Evolutionary conservation across 2,113 vertebrate species (phyloP).

Genomic region (Saccopteryx bilineata): DNA sequence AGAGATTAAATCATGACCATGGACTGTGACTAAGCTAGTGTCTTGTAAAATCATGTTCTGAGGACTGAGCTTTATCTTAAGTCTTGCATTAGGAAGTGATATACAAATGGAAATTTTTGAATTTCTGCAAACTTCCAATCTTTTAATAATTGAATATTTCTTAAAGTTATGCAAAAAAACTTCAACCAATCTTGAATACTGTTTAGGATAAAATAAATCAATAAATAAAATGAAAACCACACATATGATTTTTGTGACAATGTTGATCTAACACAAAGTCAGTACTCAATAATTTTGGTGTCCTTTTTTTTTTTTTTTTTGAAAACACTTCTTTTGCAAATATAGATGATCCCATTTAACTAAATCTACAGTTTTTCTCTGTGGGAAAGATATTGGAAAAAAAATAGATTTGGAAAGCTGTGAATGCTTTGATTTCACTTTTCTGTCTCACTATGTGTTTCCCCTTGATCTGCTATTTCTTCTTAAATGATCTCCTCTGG

Average conservation of each 20-base stretch:
- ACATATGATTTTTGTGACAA: neutral
- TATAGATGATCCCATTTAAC: neutral
- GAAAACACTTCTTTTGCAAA: slow-evolving; percentile 5
- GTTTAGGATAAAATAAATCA: too few relatives aligned
- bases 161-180: too few relatives aligned
- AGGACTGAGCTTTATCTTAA: too few relatives aligned
- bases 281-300: neutral
- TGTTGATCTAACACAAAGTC: neutral
- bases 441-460: neutral
- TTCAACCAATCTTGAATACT: too few relatives aligned
- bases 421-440: neutral
- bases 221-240: neutral
- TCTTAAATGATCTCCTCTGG: neutral
- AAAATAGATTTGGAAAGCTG: neutral
- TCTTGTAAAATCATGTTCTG: too few relatives aligned
- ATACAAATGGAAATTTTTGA: too few relatives aligned
- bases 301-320: neutral
- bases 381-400: neutral
- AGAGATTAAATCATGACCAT: too few relatives aligned
- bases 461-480: neutral
- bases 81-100: too few relatives aligned
- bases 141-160: too few relatives aligned
- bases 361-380: neutral
- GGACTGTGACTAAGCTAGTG: too few relatives aligned
- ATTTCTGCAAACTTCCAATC: too few relatives aligned